phyloP scores from a whole-genome alignment of 2,797 vertebrate species.

The Syncerus caffer region DNA sequence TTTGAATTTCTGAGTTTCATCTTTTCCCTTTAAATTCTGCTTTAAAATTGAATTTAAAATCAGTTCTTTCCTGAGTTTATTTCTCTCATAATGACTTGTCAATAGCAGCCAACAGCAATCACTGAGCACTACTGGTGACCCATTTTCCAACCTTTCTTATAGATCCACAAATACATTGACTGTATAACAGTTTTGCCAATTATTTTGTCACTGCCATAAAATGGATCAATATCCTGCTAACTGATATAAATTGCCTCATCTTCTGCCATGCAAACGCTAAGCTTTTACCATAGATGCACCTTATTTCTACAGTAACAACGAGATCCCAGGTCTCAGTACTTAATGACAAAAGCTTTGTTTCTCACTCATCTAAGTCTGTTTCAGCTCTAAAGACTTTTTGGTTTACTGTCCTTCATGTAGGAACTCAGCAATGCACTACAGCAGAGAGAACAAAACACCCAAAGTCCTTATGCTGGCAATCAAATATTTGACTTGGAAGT shows the following conservation, averaged over 20 bases:
- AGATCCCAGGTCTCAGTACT: not conserved
- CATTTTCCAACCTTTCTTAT: not conserved
- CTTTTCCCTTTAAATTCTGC: not conserved
- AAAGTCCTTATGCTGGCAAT: not conserved
- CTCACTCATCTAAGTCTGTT: not conserved
- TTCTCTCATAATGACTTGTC: not conserved
- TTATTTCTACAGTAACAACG: not conserved
- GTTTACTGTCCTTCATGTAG: not conserved
- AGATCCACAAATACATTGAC: not conserved
- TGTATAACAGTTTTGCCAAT: not conserved
- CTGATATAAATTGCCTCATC: not conserved
- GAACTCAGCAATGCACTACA: not conserved
- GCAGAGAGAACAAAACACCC: not conserved
- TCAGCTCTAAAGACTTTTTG: not conserved
- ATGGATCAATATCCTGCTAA: not conserved
- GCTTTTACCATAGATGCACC: not conserved
- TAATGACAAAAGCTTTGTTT: not conserved
- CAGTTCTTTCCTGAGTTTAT: not conserved
- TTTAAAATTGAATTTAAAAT: not conserved
- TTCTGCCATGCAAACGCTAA: not conserved
- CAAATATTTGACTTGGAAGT: not conserved
- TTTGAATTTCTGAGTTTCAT: not conserved
- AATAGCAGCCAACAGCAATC: not conserved
- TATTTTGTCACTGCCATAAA: not conserved
- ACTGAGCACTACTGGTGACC: not conserved